A percentile compares a stretch with the other conserved stretches of the same genome.
These are phyloP conservation scores for Hyposoter didymator DNA, from an alignment of 2,888 invertebrate species.

Conservation along the genomic window DNA sequence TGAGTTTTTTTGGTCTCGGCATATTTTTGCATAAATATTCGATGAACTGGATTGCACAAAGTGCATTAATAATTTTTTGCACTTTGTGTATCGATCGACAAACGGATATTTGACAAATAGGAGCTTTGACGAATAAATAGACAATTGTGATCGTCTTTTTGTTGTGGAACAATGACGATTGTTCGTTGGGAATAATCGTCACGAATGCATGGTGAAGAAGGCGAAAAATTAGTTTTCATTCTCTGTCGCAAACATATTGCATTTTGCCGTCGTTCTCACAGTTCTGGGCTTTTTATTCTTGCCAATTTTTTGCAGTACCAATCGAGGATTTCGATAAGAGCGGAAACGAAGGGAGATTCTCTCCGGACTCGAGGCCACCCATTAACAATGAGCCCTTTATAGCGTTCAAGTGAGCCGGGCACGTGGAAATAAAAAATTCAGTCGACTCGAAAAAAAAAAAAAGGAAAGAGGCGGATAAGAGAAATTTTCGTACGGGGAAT, in stretches of 20 bases:
- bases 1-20: too few species aligned
- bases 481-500: neutral
- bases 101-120: slow-evolving; percentile 12
- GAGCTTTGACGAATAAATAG: neutral
- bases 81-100: neutral
- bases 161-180: slow-evolving; percentile 62
- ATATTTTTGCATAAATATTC: too few species aligned
- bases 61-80: neutral
- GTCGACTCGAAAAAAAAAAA: slow-evolving; percentile 5
- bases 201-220: slow-evolving; percentile 33
- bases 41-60: neutral
- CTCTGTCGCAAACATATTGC: neutral
- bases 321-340: slow-evolving; percentile 66
- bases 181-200: slow-evolving; percentile 48
- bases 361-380: slow-evolving; percentile 50
- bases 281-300: neutral
- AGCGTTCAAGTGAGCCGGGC: slow-evolving; percentile 52
- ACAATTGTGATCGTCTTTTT: slow-evolving; percentile 50
- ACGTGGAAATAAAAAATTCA: slow-evolving; percentile 31
- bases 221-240: slow-evolving; percentile 34
- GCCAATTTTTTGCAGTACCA: neutral
- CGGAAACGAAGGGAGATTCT: slow-evolving; percentile 26
- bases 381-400: slow-evolving; percentile 73
- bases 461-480: neutral
- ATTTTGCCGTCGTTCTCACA: slow-evolving; percentile 12